Conservation (phyloP, 2,888 invertebrate species). For the Archips xylosteana region DNA sequence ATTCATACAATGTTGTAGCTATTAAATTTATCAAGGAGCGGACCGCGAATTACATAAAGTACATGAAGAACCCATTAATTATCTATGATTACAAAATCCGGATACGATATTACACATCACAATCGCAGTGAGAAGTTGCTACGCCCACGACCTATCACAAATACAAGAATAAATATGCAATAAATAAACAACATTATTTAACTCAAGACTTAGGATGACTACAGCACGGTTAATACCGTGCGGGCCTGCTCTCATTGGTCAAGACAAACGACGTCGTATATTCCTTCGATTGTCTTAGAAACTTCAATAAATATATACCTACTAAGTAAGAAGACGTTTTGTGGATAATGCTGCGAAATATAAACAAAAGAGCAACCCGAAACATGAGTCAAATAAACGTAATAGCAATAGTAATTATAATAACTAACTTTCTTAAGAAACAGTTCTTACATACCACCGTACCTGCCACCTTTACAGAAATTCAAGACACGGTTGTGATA, state of each 20-base stretch:
- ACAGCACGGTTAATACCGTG: slow-evolving; percentile 46
- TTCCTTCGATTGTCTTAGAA: slow-evolving; percentile 57
- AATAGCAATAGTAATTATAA: neutral
- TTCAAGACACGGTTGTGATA: slow-evolving; percentile 14
- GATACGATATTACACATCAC: slow-evolving; percentile 50
- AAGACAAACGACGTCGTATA: slow-evolving; percentile 59
- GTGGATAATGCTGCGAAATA: slow-evolving; percentile 45
- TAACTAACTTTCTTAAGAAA: neutral
- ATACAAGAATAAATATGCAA: slow-evolving; percentile 62
- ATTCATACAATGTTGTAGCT: slow-evolving; percentile 9
- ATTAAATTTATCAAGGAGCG: slow-evolving; percentile 16
- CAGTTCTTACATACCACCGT: slow-evolving; percentile 7
- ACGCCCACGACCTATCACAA: slow-evolving; percentile 61
- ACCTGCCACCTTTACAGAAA: slow-evolving; percentile 6
- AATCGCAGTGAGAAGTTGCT: slow-evolving; percentile 60
- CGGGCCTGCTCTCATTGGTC: slow-evolving; percentile 52
- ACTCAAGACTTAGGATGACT: slow-evolving; percentile 40
- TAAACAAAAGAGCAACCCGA: slow-evolving; percentile 11
- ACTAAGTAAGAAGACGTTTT: slow-evolving; percentile 55
- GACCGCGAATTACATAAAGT: slow-evolving; percentile 45
- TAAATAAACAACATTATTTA: slow-evolving; percentile 69
- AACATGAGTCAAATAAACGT: slow-evolving; percentile 28
- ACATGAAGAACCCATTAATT: slow-evolving; percentile 52
- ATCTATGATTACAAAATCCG: slow-evolving; percentile 43
- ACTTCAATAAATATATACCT: slow-evolving; percentile 64